Base-by-base conservation (phyloP, 2,888 invertebrate species). In the Heliothis peltigera region DNA sequence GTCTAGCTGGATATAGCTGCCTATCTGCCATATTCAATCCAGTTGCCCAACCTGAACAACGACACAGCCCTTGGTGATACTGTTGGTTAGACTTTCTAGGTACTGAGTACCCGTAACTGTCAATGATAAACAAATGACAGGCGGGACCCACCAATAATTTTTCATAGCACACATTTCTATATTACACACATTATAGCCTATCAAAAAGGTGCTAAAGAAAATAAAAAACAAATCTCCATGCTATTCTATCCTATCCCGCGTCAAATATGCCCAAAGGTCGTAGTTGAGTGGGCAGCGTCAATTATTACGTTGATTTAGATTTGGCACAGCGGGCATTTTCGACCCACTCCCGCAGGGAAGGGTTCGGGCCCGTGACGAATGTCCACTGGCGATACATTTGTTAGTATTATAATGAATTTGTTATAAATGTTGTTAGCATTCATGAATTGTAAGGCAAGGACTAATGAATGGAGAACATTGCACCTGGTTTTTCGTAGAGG, bases 241-340 rank as follows among this genome's bases (percentile, higher is more conserved):
- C 63, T 63, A 77, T 74, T 83, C 73, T 81, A 74, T 82, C 66
- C 78, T 46, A 54, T 55, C 55, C 65, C 74, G 48, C 81, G 72
- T 72, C 75, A 75, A 77, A 81, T 81, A 84, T 81, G 84, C 80
- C 85, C 79, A 79, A 74, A 84, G 84, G 86, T 84, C 80, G 75
- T 73, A 78, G 80, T 80, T 83, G 87, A 79, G 62, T 71, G 81
- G 89, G 84, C 89, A 89, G 86, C 85, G 87, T 88, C 92, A 94
- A 94, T 94, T 93, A 95, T 95, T 94, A 85, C 94, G 90, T 95
- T 95, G 95, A 93, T 95, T 95, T 94, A 88, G 89, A 93, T 93
- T 92, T 92, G 88, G 91, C 94, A 94, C 92, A 92, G 84, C 84
- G 86, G 86, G 84, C 84, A 84, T 84, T 85, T 84, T 80, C 86